Percentiles rank a stretch among this genome's conserved stretches.
Conservation (phyloP, 2,113 vertebrate species). For the Caloenas nicobarica region DNA sequence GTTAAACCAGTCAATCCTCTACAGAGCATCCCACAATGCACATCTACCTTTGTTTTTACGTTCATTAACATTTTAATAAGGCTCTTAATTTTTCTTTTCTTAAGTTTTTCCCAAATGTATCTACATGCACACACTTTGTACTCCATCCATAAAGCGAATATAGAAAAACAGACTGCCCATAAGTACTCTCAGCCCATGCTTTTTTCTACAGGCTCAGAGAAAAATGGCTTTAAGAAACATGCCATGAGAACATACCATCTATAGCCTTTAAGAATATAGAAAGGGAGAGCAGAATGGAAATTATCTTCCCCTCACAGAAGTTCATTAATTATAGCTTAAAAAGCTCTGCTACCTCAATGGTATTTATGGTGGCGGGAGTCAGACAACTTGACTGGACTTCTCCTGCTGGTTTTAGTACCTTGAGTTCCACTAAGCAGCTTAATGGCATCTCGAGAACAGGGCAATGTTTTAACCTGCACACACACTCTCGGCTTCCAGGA, state of each 20-base stretch:
- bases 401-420: not conserved
- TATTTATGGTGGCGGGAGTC: not conserved
- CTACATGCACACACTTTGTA: rapidly evolving
- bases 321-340: not conserved
- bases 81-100: not conserved
- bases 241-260: not conserved
- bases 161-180: not conserved
- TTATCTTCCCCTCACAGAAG: not conserved
- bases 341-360: not conserved
- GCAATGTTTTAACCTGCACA: not conserved
- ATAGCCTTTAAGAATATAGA: not conserved
- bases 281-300: not conserved
- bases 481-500: not conserved
- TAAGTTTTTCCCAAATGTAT: not conserved
- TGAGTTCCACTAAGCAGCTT: not conserved
- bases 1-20: not conserved
- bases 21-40: not conserved
- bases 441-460: rapidly evolving
- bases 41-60: not conserved
- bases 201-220: not conserved
- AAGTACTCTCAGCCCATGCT: not conserved
- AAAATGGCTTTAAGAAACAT: not conserved
- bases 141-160: rapidly evolving
- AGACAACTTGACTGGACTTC: not conserved
- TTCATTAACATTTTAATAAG: not conserved